phyloP scores from a whole-genome alignment of 1,140 invertebrate species.

The Macrostomum lignano region DNA sequence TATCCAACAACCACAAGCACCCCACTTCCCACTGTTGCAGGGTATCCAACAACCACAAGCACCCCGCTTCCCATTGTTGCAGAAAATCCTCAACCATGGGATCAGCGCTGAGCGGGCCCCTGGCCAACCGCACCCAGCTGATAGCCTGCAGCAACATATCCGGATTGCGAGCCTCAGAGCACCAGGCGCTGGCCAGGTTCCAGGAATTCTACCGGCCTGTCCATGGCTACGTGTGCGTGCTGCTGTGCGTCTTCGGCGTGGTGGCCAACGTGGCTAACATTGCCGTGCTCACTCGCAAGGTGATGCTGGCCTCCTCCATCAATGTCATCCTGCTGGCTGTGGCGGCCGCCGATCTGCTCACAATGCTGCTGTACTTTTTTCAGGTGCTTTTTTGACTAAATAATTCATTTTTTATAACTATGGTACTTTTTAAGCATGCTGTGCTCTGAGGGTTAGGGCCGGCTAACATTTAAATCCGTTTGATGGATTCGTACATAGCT shows the following conservation, averaged over 20 bases:
- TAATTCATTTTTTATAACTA: constrained; percentile 17
- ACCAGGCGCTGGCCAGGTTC: constrained; percentile 10
- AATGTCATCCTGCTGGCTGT: constrained; percentile 53
- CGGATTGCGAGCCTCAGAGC: too few relatives aligned
- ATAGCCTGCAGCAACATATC: too few relatives aligned
- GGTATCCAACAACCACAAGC: too few relatives aligned
- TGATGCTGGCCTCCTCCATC: constrained; percentile 46
- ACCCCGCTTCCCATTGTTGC: too few relatives aligned
- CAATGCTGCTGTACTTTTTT: constrained; percentile 61
- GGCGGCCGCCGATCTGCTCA: constrained; percentile 52
- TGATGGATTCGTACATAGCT: too few relatives aligned
- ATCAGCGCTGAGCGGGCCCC: too few relatives aligned
- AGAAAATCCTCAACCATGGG: too few relatives aligned
- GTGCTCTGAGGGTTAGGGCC: too few relatives aligned
- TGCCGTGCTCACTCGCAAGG: constrained; percentile 52
- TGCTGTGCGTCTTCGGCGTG: constrained; percentile 55
- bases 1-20: too few relatives aligned
- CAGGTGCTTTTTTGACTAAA: constrained; percentile 47
- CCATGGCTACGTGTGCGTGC: constrained; percentile 40
- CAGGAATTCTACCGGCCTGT: constrained; percentile 19
- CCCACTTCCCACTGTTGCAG: too few relatives aligned
- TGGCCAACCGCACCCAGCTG: too few relatives aligned
- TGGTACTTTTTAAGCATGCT: background rate
- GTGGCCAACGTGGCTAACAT: constrained; percentile 63
- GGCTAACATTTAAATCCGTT: too few relatives aligned